Base-by-base conservation (phyloP, 1,140 invertebrate genomes). In the Drosophila rhopaloa region DNA sequence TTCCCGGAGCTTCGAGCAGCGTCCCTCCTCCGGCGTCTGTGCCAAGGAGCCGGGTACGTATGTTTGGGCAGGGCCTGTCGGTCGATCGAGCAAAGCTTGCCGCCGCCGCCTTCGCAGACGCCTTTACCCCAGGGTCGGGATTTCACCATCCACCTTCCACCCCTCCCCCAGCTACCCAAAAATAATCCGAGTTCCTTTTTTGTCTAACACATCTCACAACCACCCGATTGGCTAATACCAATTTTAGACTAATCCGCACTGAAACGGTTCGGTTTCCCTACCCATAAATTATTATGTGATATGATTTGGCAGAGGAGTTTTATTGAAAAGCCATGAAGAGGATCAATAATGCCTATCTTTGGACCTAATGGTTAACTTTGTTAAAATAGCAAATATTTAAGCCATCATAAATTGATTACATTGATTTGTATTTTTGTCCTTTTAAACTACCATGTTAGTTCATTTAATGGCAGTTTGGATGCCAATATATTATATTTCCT, bases 1-100 rank as follows among this genome's bases (percentile, higher is more conserved):
- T 47, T 94, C 95, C 13, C 93, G 94, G 37, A 95, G 95, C 78
- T 95, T 95, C 57, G 95, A 95, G 85, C 94, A 95, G 73, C 93
- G 94, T 51, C 66, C 82, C 38, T 58, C 79, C 91, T 63, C 83
- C 13, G 58, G 70, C n/a, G 56, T 51, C 40, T 93, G 94, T 63
- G 93, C 93, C 14, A 94, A 62, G 93, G 93, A 65, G 93, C 94
- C 93, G 94, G 94, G 95, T 95, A 93, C 93, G 86, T 86, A 83
- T 83, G 46, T 63, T 29, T 37, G 24, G 14, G 27, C 50, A 48
- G 40, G 70, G 55, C 19, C 46, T 16, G 43, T 24, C 41, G 19
- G 35, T 66, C 41, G 38, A 54, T 75, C 70, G 47, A 68, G 65
- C 61, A 68, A 68, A 68, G 65, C 65, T 68, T 68, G 61, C 46